Evolutionary conservation across 2,797 vertebrate genomes (phyloP).

Genomic region (Caiman crocodilus): DNA sequence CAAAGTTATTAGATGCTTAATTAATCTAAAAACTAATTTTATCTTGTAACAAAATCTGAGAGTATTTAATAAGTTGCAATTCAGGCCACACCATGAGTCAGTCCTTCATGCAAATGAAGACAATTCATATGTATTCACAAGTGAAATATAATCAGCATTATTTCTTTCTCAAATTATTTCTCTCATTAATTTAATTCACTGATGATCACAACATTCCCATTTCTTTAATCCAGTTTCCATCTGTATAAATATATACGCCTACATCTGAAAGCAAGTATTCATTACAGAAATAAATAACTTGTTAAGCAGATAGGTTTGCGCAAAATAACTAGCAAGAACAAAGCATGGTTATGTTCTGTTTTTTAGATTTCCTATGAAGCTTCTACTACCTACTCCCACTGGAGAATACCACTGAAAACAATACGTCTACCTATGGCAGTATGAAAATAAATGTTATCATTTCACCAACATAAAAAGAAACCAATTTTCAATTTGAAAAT

Average conservation of each 20-base stretch:
- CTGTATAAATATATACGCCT: neutral
- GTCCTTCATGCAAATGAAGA: slow-evolving; percentile 38
- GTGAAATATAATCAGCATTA: slow-evolving; percentile 10
- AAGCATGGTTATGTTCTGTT: neutral
- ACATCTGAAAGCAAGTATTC: neutral
- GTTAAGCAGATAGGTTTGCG: neutral
- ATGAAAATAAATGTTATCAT: neutral
- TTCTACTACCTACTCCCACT: neutral
- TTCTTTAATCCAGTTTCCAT: slow-evolving; percentile 10
- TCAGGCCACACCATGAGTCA: slow-evolving; percentile 39
- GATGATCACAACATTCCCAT: slow-evolving; percentile 40
- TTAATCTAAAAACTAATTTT: slow-evolving; percentile 21
- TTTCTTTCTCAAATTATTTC: slow-evolving; percentile 23
- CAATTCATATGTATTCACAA: slow-evolving; percentile 31
- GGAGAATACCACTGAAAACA: neutral
- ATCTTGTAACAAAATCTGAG: slow-evolving; percentile 15
- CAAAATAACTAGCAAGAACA: neutral
- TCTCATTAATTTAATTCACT: slow-evolving; percentile 55
- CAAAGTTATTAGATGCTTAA: slow-evolving; percentile 24
- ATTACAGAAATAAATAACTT: slow-evolving; percentile 4
- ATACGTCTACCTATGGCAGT: neutral
- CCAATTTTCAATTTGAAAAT: neutral
- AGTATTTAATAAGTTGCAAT: slow-evolving; percentile 65
- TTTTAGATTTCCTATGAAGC: neutral
- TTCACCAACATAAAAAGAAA: slow-evolving; percentile 23